phyloP scores from a whole-genome alignment of 2,888 invertebrate species.

The Colletes collaris region DNA sequence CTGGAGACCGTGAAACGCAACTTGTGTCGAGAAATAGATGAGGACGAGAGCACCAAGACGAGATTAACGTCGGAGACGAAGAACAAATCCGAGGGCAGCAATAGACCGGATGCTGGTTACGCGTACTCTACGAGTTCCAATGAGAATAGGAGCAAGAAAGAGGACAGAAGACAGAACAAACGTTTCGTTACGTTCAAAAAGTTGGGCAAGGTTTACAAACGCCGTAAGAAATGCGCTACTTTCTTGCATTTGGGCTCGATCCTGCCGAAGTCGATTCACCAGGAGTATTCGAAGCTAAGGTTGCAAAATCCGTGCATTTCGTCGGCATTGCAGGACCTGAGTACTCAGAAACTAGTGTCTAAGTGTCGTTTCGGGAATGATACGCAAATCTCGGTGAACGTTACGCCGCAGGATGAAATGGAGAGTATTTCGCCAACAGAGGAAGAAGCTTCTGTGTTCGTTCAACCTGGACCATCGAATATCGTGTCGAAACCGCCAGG shows the following conservation, averaged over 20 bases:
- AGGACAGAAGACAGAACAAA: too few relatives aligned
- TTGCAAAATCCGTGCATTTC: neutral
- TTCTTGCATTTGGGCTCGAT: constrained; percentile 41
- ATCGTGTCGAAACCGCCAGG: too few relatives aligned
- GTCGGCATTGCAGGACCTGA: neutral
- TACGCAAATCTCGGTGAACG: constrained; percentile 1
- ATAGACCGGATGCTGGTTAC: neutral
- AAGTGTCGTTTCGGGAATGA: constrained; percentile 9
- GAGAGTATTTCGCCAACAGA: neutral
- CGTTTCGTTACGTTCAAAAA: constrained; percentile 47
- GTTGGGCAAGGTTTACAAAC: constrained; percentile 43
- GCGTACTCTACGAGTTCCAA: neutral
- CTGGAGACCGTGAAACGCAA: constrained; percentile 40
- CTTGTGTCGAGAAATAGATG: constrained; percentile 26
- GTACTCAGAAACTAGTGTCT: neutral
- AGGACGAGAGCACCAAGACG: neutral
- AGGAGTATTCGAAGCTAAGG: neutral
- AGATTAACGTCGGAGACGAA: neutral
- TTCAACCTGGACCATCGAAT: neutral
- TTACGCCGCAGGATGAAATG: neutral
- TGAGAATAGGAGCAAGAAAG: neutral
- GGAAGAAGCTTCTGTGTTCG: neutral
- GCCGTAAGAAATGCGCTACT: neutral
- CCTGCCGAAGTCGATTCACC: neutral
- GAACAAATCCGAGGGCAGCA: neutral